Evolutionary conservation across 2,113 vertebrate genomes (phyloP), one percentile per base, ranked within the genome.

Genomic region (Sprattus sprattus): DNA sequence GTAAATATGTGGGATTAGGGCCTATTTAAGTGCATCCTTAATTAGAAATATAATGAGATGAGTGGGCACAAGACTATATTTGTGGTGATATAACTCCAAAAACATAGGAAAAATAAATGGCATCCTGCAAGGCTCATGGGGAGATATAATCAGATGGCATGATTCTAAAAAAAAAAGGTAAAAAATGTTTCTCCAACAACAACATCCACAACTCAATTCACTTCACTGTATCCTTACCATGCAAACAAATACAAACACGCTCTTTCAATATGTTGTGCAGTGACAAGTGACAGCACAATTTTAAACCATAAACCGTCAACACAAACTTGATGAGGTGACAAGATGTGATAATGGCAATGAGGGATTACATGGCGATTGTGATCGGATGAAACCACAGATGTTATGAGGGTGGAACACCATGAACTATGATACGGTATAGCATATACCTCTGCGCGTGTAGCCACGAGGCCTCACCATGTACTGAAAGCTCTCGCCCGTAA

Each of bases 371-470:
- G 50, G 16, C 52, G 46, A n/a, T 52, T 52, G 52, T 57, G 52
- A 57, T 15, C 13, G 3, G 3, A 52, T 52, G 10, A 16, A 4
- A 20, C 20, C 52, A 64, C 60, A 25, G 60, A n/a, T 9, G n/a
- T n/a, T 25, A 25, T 25, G n/a, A 25, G 6, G 60, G 60, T n/a
- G 60, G 60, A 64, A 16, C 54, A 60, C 20, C 54, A 60, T 28
- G n/a, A 28, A 2, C n/a, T 67, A 25, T 67, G 64, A 10, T n/a
- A 67, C n/a, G 8, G 10, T 67, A 9, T 10, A 67, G 44, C 10
- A 25, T 88, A 86, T 93, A 92, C 92, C 92, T 92, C 87, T 85
- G 28, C 85, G 81, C 13, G 86, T 89, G 91, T 90, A 91, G 45
- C 86, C 83, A 52, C 86, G 85, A 75, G 83, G 89, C 75, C 83